Evolutionary conservation across 2,797 vertebrate genomes (phyloP).

Genomic region (Lithobates sylvaticus): DNA sequence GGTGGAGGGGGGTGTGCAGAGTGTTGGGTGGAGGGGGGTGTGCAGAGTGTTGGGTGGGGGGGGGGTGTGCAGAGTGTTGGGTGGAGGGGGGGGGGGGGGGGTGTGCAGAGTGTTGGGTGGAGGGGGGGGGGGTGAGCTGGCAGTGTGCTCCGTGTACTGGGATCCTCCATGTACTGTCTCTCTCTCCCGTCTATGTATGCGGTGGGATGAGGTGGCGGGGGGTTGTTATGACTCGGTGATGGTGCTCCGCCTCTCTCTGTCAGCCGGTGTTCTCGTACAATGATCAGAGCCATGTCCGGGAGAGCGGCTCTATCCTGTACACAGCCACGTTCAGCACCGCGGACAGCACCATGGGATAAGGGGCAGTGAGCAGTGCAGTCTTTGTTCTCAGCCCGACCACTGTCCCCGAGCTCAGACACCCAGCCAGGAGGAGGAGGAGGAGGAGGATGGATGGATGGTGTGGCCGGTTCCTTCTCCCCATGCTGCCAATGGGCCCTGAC

Average conservation of each 20-base stretch:
- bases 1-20: no score
- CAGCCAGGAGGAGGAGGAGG: neutral
- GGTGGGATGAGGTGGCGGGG: slow-evolving; percentile 80
- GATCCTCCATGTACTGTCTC: no score
- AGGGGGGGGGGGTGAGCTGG: no score
- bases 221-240: slow-evolving; percentile 82
- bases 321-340: neutral
- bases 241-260: slow-evolving; percentile 79
- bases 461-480: slow-evolving; percentile 23
- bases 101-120: no score
- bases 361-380: slow-evolving; percentile 66
- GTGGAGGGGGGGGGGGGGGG: no score
- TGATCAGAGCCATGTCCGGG: slow-evolving; percentile 72
- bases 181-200: neutral
- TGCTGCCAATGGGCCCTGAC: slow-evolving; percentile 71
- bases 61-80: no score
- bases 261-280: slow-evolving; percentile 74
- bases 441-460: neutral
- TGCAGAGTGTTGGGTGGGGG: no score
- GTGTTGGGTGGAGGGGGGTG: no score
- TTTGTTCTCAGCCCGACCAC: slow-evolving; percentile 27
- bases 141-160: no score
- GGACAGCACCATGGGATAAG: slow-evolving; percentile 66
- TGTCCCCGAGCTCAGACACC: no score
- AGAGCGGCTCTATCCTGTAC: slow-evolving; percentile 65